Base-by-base conservation (phyloP, 2,888 invertebrate genomes). In the Nemotelus pantherinus region DNA sequence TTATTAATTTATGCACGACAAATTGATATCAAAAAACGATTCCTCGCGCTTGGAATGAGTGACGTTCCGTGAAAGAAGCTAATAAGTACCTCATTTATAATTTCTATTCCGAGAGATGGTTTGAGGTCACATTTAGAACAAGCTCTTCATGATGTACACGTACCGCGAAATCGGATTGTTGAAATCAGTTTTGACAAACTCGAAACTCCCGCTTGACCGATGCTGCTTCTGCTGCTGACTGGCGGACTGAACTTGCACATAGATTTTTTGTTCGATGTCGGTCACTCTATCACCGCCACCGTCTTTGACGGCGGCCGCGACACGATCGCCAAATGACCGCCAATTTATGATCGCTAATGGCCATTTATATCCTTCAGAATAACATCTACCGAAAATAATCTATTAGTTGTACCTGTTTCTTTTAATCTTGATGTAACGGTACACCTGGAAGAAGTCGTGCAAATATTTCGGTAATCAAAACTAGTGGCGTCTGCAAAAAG, bases 381-480 rank as follows among this genome's bases (percentile, higher is more conserved):
- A 74, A 74, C 74, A 74, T 60, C 74, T 74, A 60, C 74, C 63
- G 74, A 74, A 25, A 74, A 74, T 74, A 74, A 74, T 74, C 74
- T 74, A 74, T 74, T 74, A 74, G 74, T 74, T 74, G 74, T 74
- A 74, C 74, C 74, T 74, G 74, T 74, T 74, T 74, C 60, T 74
- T 63, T 74, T 57, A 50, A 74, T 74, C 74, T 74, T 60, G 74
- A 74, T 74, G 50, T 74, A 74, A 74, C 74, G 74, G 74, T 74
- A 60, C 70, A 25, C 25, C 48, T 39, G 7, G 60, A 74, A 63
- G 63, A 74, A 74, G 63, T 74, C 74, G 74, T 74, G 74, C 74
- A 74, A 60, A 74, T 74, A 74, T 74, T 74, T 74, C 60, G 74
- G 74, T 74, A 74, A 74, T 74, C 74, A 74, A n/a, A 74, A 50